Base-by-base conservation (phyloP, 2,113 vertebrate genomes). In the Anguilla rostrata region DNA sequence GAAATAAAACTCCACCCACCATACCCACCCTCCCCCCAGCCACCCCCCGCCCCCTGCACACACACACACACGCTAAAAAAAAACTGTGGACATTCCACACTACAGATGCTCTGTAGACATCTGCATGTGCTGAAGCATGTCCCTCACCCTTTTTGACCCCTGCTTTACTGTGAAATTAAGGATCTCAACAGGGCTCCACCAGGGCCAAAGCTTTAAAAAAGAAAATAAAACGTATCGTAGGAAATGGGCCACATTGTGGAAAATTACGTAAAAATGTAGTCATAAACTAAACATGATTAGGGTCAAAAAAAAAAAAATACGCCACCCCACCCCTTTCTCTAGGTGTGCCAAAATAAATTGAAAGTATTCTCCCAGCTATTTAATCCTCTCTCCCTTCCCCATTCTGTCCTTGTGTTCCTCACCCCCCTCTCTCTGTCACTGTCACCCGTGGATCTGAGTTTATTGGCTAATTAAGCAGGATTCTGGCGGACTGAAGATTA, bases 401-500 rank as follows among this genome's bases (percentile, higher is more conserved):
- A 29, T 75, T 75, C 71, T 29, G 9, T 75, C 71, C n/a, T 75
- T 12, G 71, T 34, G n/a, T 75, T n/a, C n/a, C 6, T 34, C n/a
- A 2, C 71, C 26, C 20, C 71, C 26, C 71, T 34, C 87, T 60
- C 71, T 81, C 86, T 90, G 88, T 91, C 91, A 92, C 88, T 63
- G 12, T 60, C 79, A 46, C 57, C n/a, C 71, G 26, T 75, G 66
- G 78, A 26, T 86, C 46, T 87, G 88, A 87, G 89, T 94, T 94
- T 94, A 90, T 84, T 7, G 78, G 84, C 88, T 94, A 95, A 95
- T 95, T 94, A 91, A 92, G 90, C 92, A 89, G 90, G 94, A 94
- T 93, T 94, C 92, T 86, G 57, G 87, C 5, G 90, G 92, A 86
- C 86, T 87, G 43, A 87, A 90, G 90, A 90, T 95, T 93, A 93